Evolutionary conservation across 2,888 invertebrate genomes (phyloP).

Genomic region (Tetragonula carbonaria): DNA sequence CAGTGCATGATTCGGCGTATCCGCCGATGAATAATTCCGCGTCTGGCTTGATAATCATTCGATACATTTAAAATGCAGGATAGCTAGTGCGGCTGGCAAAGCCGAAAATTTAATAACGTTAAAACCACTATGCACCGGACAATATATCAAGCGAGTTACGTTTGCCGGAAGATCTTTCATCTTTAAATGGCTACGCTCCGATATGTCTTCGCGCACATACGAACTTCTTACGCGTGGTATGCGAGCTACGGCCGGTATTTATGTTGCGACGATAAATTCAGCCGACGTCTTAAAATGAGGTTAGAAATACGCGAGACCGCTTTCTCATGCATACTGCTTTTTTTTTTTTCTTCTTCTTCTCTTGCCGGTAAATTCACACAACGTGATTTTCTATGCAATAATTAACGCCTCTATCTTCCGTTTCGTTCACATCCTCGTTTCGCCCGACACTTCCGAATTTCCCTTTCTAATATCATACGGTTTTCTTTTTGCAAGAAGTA

Average conservation of each 20-base stretch:
- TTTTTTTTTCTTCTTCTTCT: not conserved
- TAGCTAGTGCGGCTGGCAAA: not conserved
- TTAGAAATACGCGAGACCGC: conserved; percentile 68
- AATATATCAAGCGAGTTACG: conserved; percentile 57
- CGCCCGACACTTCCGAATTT: not conserved
- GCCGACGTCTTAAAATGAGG: conserved; percentile 70
- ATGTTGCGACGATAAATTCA: conserved; percentile 71
- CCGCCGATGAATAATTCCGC: conserved; percentile 17
- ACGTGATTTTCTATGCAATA: conserved; percentile 25
- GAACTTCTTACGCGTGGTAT: conserved; percentile 64
- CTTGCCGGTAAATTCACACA: conserved; percentile 22
- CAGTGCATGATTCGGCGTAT: not conserved
- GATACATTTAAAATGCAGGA: conserved; percentile 35
- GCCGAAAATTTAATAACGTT: conserved; percentile 58
- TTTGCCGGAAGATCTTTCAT: conserved; percentile 62
- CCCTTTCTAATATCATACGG: not conserved
- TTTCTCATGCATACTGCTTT: conserved; percentile 63
- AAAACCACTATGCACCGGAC: conserved; percentile 2
- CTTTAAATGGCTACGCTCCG: conserved; percentile 66
- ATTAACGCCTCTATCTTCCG: not conserved
- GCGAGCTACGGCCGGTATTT: conserved; percentile 69
- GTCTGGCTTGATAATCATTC: conserved; percentile 27
- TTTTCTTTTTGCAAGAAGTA: not conserved
- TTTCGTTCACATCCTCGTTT: not conserved
- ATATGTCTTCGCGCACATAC: conserved; percentile 62